phyloP scores from a whole-genome alignment of 2,888 invertebrate genomes.

The Magallana nippona region DNA sequence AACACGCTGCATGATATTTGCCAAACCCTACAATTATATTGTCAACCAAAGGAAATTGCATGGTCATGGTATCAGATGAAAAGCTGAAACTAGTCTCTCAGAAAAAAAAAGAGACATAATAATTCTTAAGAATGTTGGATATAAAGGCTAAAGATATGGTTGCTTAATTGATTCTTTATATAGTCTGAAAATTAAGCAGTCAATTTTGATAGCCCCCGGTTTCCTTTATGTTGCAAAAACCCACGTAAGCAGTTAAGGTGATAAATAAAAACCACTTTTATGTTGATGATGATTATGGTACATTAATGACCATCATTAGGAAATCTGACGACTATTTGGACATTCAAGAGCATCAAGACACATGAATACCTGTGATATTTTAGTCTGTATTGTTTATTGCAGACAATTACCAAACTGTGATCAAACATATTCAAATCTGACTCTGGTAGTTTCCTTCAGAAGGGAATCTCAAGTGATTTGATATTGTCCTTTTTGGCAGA shows the following conservation, averaged over 20 bases:
- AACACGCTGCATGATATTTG: background rate
- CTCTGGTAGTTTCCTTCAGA: no score
- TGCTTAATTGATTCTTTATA: slow-evolving; percentile 19
- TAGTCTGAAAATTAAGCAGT: background rate
- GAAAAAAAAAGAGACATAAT: slow-evolving; percentile 3
- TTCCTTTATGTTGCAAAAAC: slow-evolving; percentile 7
- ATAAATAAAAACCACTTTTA: background rate
- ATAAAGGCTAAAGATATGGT: background rate
- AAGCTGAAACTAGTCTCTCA: background rate
- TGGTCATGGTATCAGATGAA: background rate
- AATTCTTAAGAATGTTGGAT: slow-evolving; percentile 5
- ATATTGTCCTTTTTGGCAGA: no score
- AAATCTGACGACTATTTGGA: no score
- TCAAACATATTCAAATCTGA: no score
- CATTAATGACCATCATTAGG: no score
- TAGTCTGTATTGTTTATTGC: no score
- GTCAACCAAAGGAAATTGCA: slow-evolving; percentile 22
- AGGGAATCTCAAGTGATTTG: no score
- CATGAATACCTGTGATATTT: no score
- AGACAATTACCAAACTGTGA: no score
- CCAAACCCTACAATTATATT: background rate
- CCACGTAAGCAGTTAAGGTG: background rate
- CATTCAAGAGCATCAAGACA: no score
- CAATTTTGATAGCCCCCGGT: background rate
- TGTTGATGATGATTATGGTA: background rate